These are phyloP conservation scores for Eledona agricola DNA, from an alignment of 2,888 invertebrate species.

Conservation along the genomic window DNA sequence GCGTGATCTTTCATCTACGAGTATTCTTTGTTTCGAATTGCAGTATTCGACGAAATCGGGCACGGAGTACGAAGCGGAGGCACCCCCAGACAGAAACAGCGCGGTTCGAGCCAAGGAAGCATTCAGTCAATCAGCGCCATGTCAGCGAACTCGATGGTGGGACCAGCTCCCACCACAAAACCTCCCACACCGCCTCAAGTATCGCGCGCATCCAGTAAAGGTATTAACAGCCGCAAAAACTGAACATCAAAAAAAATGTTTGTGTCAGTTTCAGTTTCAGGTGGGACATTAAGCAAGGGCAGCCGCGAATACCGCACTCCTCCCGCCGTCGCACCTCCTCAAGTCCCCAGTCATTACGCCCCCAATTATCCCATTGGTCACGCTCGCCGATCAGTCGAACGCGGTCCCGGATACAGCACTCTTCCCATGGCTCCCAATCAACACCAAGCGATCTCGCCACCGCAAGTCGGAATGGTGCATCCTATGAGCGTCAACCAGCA, in stretches of 20 bases:
- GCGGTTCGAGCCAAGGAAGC: conserved; percentile 75
- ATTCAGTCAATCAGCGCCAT: conserved; percentile 63
- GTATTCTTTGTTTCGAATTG: conserved; percentile 23
- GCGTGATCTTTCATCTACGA: background rate
- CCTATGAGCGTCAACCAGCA: conserved; percentile 67
- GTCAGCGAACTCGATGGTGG: conserved; percentile 67
- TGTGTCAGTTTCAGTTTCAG: conserved; percentile 47
- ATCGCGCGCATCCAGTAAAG: conserved; percentile 66
- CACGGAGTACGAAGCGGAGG: conserved; percentile 82
- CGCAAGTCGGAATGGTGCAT: conserved; percentile 84
- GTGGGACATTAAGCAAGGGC: conserved; percentile 75
- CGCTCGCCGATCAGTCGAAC: conserved; percentile 68
- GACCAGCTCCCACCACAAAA: conserved; percentile 92
- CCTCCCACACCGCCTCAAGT: conserved; percentile 94
- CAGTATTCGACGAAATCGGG: conserved; percentile 93
- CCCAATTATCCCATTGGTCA: conserved; percentile 91
- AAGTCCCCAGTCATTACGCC: conserved; percentile 96
- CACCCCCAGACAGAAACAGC: conserved; percentile 78
- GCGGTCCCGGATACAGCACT: conserved; percentile 82
- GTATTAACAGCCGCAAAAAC: too few species aligned
- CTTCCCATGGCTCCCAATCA: conserved; percentile 73
- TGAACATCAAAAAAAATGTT: conserved; percentile 22
- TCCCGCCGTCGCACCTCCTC: conserved; percentile 96
- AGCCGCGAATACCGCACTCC: conserved; percentile 90
- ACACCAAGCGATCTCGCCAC: conserved; percentile 54